Percentiles rank a stretch among this genome's conserved stretches.
phyloP scores from a whole-genome alignment of 2,888 invertebrate species.

The Nasonovia ribisnigri region DNA sequence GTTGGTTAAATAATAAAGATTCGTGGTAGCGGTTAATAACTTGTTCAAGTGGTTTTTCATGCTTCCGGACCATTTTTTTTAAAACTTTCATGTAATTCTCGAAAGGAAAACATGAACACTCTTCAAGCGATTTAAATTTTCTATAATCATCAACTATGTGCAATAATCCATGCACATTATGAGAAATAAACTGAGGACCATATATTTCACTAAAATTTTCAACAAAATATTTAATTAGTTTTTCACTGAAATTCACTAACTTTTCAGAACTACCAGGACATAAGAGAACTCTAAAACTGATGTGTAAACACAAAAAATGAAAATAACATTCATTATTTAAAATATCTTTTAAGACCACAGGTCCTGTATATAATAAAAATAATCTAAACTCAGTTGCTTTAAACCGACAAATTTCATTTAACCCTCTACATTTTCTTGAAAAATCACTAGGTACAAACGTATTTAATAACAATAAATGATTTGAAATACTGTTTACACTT shows the following conservation, averaged over 20 bases:
- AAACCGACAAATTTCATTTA: neutral
- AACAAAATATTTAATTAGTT: slow-evolving; percentile 16
- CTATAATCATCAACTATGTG: neutral
- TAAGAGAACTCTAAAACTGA: slow-evolving; percentile 1
- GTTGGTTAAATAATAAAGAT: neutral
- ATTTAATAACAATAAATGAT: neutral
- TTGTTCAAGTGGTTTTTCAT: neutral
- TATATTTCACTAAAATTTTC: neutral
- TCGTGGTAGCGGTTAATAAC: neutral
- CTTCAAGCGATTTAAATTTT: neutral
- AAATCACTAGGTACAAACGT: slow-evolving; percentile 16
- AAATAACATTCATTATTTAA: neutral
- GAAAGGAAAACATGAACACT: neutral
- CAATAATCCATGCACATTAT: neutral
- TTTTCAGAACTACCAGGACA: neutral
- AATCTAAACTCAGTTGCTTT: slow-evolving; percentile 31
- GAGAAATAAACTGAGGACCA: neutral
- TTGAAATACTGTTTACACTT: neutral
- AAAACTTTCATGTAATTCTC: neutral
- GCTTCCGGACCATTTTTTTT: neutral
- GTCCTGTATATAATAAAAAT: slow-evolving; percentile 9
- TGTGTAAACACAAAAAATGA: slow-evolving; percentile 7
- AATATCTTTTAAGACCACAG: neutral
- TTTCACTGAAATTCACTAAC: neutral
- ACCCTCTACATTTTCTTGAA: slow-evolving; percentile 15